Base-by-base conservation (phyloP, 2,888 invertebrate species). In the Nephrocerus scutellatus region DNA sequence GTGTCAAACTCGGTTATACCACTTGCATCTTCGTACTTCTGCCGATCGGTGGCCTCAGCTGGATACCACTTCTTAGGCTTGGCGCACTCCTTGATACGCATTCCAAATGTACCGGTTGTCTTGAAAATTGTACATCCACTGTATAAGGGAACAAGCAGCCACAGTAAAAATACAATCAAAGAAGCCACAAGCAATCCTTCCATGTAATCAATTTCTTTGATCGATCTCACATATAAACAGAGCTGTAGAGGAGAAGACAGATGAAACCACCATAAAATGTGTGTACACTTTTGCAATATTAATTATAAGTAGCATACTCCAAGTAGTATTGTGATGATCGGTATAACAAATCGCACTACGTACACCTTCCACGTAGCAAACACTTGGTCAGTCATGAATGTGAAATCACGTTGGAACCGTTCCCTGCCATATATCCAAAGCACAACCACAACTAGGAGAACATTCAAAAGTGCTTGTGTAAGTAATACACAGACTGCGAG, bases 391-490 rank as follows among this genome's bases (percentile, higher is more conserved):
- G 39, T 43, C 47, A 50, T 50, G 14, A 46, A 47, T 8, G 9
- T 5, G 9, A 50, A 19, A 36, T 50, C 50, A 8, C 48, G 29
- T 26, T 47, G 43, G n/a, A 50, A 46, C 1, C 50, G 26, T 5
- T 38, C 34, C 2, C 46, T 34, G 10, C 50, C 50, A 36, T 48
- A 50, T 10, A 48, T 12, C 47, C 48, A 48, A 3, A 46, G 31
- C 2, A 48, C 39, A 6, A 48, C 37, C 6, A 50, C 31, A 3
- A 50, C 12, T 7, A 48, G 41, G 6, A 50, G n/a, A 1, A 66
- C 66, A 26, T 72, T 88, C 85, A 88, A 44, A 85, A 87, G 2
- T 86, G 88, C 63, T 70, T 88, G 39, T 75, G 87, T 42, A 1
- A 36, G 1, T 6, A 46, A 35, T 3, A 43, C 38, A 14, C 38